Base-by-base conservation (phyloP, 2,888 invertebrate species). In the Lithosia quadra region DNA sequence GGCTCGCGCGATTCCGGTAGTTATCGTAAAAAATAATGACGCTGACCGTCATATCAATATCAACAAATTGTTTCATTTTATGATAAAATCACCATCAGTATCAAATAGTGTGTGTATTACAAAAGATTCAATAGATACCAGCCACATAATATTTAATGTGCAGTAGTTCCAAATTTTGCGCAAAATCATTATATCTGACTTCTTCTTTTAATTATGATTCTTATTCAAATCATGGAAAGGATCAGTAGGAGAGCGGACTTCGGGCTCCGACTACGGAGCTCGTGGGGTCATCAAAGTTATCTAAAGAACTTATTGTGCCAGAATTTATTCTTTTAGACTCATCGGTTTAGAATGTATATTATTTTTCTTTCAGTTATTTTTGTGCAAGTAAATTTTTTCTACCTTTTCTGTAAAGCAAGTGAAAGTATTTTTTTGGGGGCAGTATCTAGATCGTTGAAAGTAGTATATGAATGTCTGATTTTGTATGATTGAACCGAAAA, bases 1-100 rank as follows among this genome's bases (percentile, higher is more conserved):
- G 84, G 86, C 78, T 75, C 79, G 82, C 80, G 82, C 74, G 81
- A 85, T 83, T 80, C 76, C 78, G 77, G 81, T 82, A 83, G 82
- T 88, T 85, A 87, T 69, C 88, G 78, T 88, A 88, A 88, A 88
- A 88, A 86, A 81, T 88, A 86, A 88, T 84, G 86, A 74, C 67
- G 65, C 74, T 77, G 75, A 78, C 82, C 81, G 82, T 80, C 80
- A 81, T 83, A 87, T 76, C 86, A 84, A 85, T 84, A 81, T 76
- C 78, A 72, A 82, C 83, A 84, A 86, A 83, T 84, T 82, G 84
- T 84, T 86, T 80, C 77, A 73, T 77, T 79, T 77, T 79, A 80
- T 78, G 79, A 84, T 85, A 78, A 84, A 83, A 79, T 77, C 73
- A 28, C 68, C 65, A 79, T 81, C 73, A 75, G 65, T 39, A 69